Evolutionary conservation across 2,113 vertebrate species (phyloP).

Genomic region (Cebus imitator): DNA sequence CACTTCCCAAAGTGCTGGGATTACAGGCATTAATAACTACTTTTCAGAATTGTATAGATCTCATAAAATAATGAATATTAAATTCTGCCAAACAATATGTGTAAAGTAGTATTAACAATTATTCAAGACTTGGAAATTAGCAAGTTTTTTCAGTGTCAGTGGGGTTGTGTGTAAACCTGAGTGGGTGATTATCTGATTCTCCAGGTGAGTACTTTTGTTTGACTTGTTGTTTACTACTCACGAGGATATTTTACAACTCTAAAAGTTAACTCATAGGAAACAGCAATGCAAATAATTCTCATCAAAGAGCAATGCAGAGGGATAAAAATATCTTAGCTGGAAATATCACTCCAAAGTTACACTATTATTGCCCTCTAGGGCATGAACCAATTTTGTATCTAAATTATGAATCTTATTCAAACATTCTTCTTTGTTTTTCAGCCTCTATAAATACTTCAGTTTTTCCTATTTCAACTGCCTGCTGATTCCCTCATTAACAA

Average conservation of each 20-base stretch:
- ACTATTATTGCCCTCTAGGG: not conserved
- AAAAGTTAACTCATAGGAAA: not conserved
- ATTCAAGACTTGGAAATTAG: not conserved
- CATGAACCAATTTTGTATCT: not conserved
- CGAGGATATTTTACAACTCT: not conserved
- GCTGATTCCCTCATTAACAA: not conserved
- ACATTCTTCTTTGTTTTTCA: not conserved
- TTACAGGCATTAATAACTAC: not conserved
- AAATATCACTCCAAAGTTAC: not conserved
- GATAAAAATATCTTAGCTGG: not conserved
- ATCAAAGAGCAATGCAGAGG: not conserved
- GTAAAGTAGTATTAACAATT: not conserved
- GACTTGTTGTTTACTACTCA: not conserved
- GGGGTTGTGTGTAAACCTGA: too few relatives aligned
- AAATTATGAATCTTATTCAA: slow-evolving; percentile 10
- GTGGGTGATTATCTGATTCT: not conserved
- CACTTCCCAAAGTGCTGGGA: too few relatives aligned
- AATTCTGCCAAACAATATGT: not conserved
- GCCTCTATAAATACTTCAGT: not conserved
- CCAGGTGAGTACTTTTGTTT: not conserved
- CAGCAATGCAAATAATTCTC: not conserved
- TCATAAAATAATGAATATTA: not conserved
- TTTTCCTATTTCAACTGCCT: not conserved
- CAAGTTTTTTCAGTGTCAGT: not conserved
- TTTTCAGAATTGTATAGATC: not conserved